Conservation (phyloP, 2,888 invertebrate species). For the Trichogramma evanescens region DNA sequence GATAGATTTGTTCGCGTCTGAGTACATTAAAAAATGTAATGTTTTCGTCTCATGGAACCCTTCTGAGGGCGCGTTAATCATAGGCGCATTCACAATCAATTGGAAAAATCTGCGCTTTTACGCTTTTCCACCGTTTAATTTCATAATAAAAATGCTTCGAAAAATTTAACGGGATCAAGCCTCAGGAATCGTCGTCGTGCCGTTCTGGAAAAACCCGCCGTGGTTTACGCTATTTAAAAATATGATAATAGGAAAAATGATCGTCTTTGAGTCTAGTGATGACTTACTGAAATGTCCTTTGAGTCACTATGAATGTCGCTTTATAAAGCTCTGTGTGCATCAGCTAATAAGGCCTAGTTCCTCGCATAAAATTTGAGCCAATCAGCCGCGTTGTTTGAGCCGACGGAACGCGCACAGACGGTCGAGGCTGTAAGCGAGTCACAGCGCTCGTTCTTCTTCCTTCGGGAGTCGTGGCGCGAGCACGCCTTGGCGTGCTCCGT, state of each 20-base stretch:
- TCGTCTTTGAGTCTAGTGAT: slow-evolving; percentile 10
- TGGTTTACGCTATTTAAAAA: slow-evolving; percentile 17
- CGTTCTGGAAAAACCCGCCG: slow-evolving; percentile 10
- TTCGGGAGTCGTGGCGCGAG: no score
- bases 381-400: no score
- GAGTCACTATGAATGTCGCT: no score
- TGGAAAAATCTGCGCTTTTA: slow-evolving; percentile 14
- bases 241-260: slow-evolving; percentile 7
- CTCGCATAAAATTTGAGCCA: no score
- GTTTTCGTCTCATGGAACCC: slow-evolving; percentile 13
- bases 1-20: slow-evolving; percentile 15
- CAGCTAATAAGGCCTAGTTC: no score
- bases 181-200: slow-evolving; percentile 9
- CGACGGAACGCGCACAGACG: no score
- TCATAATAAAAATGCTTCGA: slow-evolving; percentile 1
- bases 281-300: slow-evolving; percentile 15
- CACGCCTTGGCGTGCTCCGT: no score
- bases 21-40: slow-evolving; percentile 9
- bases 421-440: no score
- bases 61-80: neutral
- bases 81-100: slow-evolving; percentile 14
- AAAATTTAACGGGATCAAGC: slow-evolving; percentile 16
- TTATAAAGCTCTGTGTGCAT: no score
- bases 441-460: no score
- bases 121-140: slow-evolving; percentile 18